phyloP scores from a whole-genome alignment of 2,888 invertebrate genomes.

The Sclerodermus sp. region DNA sequence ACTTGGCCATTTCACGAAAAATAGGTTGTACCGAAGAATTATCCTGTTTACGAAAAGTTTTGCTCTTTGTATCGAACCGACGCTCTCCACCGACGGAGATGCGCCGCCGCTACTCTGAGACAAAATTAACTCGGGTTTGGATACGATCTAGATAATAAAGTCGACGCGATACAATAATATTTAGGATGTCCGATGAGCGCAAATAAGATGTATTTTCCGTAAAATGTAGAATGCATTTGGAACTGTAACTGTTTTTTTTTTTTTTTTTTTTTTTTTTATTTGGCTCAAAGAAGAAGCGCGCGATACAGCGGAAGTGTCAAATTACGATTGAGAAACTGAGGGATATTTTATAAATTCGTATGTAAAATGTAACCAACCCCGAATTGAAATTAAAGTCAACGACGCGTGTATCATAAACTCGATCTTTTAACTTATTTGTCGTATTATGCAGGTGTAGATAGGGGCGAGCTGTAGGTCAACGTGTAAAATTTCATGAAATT shows the following conservation, averaged over 20 bases:
- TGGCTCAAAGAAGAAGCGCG: too few relatives aligned
- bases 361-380: conserved; percentile 20
- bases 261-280: too few relatives aligned
- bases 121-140: too few relatives aligned
- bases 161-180: too few relatives aligned
- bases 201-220: too few relatives aligned
- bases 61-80: background rate
- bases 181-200: too few relatives aligned
- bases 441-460: conserved; percentile 26
- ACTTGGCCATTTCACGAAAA: background rate
- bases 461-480: background rate
- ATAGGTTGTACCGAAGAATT: conserved; percentile 12
- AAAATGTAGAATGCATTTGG: too few relatives aligned
- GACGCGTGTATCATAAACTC: conserved; percentile 52
- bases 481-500: background rate
- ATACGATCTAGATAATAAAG: too few relatives aligned
- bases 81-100: background rate
- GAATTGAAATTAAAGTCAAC: conserved; percentile 24
- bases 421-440: conserved; percentile 47
- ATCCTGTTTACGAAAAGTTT: conserved; percentile 18
- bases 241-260: too few relatives aligned
- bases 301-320: too few relatives aligned
- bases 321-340: background rate
- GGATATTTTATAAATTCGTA: too few relatives aligned
- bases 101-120: too few relatives aligned